phyloP scores from a whole-genome alignment of 2,888 invertebrate species.

The Lysandra bellargus region DNA sequence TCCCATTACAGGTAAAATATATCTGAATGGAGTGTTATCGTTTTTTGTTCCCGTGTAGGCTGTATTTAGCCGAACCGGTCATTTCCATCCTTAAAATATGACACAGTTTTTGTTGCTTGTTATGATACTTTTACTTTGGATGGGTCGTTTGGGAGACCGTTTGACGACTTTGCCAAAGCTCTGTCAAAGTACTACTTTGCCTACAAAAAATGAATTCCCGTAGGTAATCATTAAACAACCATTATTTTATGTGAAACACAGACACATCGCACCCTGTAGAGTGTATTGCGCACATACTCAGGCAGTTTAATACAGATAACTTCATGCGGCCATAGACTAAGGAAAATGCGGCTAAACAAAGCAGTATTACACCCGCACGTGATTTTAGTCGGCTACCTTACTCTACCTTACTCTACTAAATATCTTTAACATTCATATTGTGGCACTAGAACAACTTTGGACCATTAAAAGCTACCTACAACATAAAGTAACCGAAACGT shows the following conservation, averaged over 20 bases:
- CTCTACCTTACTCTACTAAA: too few species aligned
- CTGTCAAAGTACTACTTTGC: background rate
- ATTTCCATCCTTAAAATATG: conserved; percentile 11
- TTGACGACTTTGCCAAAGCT: background rate
- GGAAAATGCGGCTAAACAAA: too few species aligned
- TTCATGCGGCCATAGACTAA: too few species aligned
- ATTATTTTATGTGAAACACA: too few species aligned
- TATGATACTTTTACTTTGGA: background rate
- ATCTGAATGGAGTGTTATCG: background rate
- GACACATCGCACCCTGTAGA: too few species aligned
- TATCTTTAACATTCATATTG: too few species aligned
- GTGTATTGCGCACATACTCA: too few species aligned
- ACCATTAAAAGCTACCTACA: background rate
- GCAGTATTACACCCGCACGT: too few species aligned
- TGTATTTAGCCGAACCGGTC: conserved; percentile 14
- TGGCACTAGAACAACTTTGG: background rate
- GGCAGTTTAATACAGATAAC: too few species aligned
- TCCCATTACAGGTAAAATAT: background rate
- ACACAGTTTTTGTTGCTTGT: conserved; percentile 5
- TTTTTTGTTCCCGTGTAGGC: conserved; percentile 6
- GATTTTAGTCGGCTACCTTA: too few species aligned
- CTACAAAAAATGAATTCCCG: background rate
- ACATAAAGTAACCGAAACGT: background rate
- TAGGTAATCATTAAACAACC: too few species aligned
- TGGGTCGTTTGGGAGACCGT: background rate